Evolutionary conservation across 2,888 invertebrate genomes (phyloP).

Genomic region (Dynastes hyllus): DNA sequence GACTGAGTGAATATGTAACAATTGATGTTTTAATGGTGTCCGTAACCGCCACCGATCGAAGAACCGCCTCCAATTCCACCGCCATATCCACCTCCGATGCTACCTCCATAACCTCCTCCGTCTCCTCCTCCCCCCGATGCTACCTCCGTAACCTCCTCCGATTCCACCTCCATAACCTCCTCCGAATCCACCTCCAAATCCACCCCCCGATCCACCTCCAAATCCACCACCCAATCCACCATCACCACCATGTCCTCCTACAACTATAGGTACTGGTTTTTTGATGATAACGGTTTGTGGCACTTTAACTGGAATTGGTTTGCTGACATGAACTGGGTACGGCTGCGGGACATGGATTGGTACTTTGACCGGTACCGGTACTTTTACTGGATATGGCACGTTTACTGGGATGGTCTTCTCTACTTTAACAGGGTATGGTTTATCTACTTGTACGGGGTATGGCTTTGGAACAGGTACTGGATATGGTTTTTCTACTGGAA

Average conservation of each 20-base stretch:
- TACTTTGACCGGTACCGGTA: constrained; percentile 46
- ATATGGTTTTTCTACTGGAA: constrained; percentile 46
- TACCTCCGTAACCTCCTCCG: constrained; percentile 44
- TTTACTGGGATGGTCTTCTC: constrained; percentile 42
- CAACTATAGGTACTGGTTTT: constrained; percentile 40
- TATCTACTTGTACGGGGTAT: constrained; percentile 48
- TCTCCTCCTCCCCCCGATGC: constrained; percentile 21
- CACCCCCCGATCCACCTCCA: constrained; percentile 41
- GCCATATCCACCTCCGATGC: constrained; percentile 28
- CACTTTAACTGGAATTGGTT: constrained; percentile 41
- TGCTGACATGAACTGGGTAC: constrained; percentile 38
- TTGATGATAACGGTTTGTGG: constrained; percentile 41
- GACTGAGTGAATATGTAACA: neutral
- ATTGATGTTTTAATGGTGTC: constrained; percentile 14
- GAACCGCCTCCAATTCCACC: constrained; percentile 22
- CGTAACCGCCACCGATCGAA: constrained; percentile 22
- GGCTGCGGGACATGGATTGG: constrained; percentile 35
- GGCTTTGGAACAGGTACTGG: constrained; percentile 47
- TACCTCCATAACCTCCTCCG: constrained; percentile 3
- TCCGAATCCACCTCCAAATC: neutral
- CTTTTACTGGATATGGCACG: constrained; percentile 36
- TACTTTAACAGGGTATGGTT: constrained; percentile 37
- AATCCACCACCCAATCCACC: constrained; percentile 51
- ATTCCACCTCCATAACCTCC: constrained; percentile 46
- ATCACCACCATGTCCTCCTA: constrained; percentile 43